Base-by-base conservation (phyloP, 2,113 vertebrate species). In the Myotis yumanensis region DNA sequence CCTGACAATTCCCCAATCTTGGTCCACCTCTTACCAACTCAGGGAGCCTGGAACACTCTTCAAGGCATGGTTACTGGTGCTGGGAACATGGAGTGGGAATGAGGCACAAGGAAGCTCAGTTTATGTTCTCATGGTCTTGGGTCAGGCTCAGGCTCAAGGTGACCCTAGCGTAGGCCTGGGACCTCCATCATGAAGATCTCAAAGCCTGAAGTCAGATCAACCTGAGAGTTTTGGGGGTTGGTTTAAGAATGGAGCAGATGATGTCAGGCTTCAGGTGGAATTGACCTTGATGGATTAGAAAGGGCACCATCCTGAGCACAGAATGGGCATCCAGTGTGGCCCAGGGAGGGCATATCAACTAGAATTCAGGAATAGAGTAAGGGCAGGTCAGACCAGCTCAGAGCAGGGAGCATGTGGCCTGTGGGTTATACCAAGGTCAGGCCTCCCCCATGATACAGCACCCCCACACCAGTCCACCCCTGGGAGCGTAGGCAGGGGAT, bases 401-500 rank as follows among this genome's bases (percentile, higher is more conserved):
- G 14, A 30, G 17, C 28, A 43, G 48, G 17, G 12, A 5, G 22
- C 30, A 5, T 23, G 8, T 43, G n/a, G 10, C 12, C 22, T 69
- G 2, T 75, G 2, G 20, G 51, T 15, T 83, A 48, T 20, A 40
- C 59, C 37, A 51, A 64, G 16, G 14, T 35, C 40, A 10, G 35
- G 4, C 15, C 4, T 51, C 48, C 14, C 4, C 51, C 4, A 1
- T 1, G 22, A 37, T 18, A n/a, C 9, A 22, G 40, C 0, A 0
- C 20, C 28, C 17, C 11, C n/a, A n/a, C 25, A 30, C 0, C 5
- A 28, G 22, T 15, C 25, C 11, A 17, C 12, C 18, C 18, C 7
- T 12, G 28, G 25, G 11, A 57, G 3, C 12, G 28, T 9, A 15
- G 2, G 10, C 10, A 30, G 9, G 18, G 23, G 28, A 30, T 32